These are phyloP conservation scores for Paguma larvata DNA, from an alignment of 2,797 vertebrate species.

Conservation along the genomic window DNA sequence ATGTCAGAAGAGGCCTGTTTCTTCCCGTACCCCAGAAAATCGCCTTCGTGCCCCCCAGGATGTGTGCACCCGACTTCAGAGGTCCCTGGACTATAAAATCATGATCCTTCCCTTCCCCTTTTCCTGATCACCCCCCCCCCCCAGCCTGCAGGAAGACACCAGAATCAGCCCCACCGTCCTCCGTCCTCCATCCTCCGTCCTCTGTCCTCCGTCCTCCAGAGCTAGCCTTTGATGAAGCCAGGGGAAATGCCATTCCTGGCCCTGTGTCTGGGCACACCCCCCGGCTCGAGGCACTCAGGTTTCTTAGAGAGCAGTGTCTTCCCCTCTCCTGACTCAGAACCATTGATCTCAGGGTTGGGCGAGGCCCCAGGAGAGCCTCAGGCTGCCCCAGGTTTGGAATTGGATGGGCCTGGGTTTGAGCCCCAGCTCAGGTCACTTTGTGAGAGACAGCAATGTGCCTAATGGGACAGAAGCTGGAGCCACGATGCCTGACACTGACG, in stretches of 20 bases:
- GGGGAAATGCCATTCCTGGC: neutral
- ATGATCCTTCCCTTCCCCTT: neutral
- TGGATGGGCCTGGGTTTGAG: neutral
- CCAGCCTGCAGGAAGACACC: neutral
- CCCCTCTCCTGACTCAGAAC: conserved; percentile 3
- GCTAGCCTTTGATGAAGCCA: neutral
- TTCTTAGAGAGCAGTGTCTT: conserved; percentile 77
- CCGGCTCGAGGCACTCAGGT: neutral
- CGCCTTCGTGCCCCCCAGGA: neutral
- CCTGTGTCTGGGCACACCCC: neutral
- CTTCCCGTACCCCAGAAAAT: neutral
- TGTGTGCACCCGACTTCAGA: neutral
- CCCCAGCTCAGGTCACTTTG: neutral
- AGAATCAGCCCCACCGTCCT: neutral
- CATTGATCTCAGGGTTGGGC: conserved; percentile 22
- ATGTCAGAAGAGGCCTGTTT: neutral
- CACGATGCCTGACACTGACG: accelerated
- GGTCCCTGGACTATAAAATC: neutral
- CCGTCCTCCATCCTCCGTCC: too few relatives aligned
- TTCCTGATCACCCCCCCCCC: neutral
- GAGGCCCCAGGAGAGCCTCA: neutral
- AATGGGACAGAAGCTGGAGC: neutral
- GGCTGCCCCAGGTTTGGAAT: neutral
- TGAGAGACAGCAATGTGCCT: neutral
- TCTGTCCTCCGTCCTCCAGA: neutral